Base-by-base conservation (phyloP, 1,140 invertebrate species). In the Ganaspis sp. region DNA sequence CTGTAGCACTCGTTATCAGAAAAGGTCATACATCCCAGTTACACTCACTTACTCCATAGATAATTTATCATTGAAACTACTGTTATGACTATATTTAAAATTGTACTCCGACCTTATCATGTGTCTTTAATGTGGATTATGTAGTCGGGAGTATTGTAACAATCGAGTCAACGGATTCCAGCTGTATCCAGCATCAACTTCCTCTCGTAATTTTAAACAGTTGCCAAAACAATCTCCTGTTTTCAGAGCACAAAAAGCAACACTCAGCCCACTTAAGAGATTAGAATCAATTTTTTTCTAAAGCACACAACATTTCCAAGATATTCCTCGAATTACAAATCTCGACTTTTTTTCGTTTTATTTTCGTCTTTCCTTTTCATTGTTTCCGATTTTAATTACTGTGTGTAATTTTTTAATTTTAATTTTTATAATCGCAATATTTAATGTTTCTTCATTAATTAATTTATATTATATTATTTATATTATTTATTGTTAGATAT, bases 21-120 rank as follows among this genome's bases (percentile, higher is more conserved):
- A 89, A 89, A 91, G 87, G 88, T 90, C 90, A 88, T 86, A 89
- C 85, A 89, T 90, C 85, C 83, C 84, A 85, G 85, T 87, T 89
- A 87, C 86, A 87, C 85, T 87, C 83, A 83, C 70, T 86, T 85
- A 87, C 80, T 87, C 73, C 54, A 71, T 19, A 84, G 86, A 90
- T 87, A 89, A 87, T 84, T 84, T 89, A 90, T 89, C 83, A 82
- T 84, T 85, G 83, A 82, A 87, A 88, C 83, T 84, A 85, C 87
- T 87, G 85, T 91, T 87, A 83, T 84, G 83, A 84, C 83, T 89
- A 83, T 86, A 88, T 88, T 89, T 86, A 85, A 88, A 89, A 85
- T 85, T 81, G 80, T 79, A 76, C 74, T 83, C 77, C 58, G 70
- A 74, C 71, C 72, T 83, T 87, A 89, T 87, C 83, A 72, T 70